Conservation (phyloP, 2,888 invertebrate genomes). For the Acanthopleura granulata region DNA sequence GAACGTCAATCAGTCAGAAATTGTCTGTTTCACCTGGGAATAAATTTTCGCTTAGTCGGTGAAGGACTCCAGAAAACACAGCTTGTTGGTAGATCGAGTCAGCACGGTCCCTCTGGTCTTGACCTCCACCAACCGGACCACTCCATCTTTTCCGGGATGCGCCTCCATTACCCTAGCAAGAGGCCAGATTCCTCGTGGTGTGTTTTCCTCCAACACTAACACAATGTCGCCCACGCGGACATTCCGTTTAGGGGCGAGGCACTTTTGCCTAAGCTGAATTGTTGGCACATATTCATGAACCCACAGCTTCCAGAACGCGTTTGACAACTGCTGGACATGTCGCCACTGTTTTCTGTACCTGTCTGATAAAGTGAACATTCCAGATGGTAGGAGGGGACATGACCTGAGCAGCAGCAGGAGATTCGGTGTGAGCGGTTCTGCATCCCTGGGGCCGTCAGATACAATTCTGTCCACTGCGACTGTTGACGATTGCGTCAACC, state of each 20-base stretch:
- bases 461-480: too few species aligned
- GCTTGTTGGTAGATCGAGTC: neutral
- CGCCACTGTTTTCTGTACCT: too few species aligned
- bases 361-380: slow-evolving; percentile 12
- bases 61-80: neutral
- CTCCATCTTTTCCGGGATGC: slow-evolving; percentile 13
- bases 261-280: too few species aligned
- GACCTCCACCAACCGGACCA: slow-evolving; percentile 14
- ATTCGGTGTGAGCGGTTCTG: slow-evolving; percentile 23
- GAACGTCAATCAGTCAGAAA: too few species aligned
- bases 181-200: neutral
- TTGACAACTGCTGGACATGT: too few species aligned
- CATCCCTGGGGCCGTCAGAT: too few species aligned
- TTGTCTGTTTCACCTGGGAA: too few species aligned
- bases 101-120: neutral
- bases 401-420: slow-evolving; percentile 19
- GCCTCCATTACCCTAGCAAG: neutral
- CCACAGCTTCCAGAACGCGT: too few species aligned
- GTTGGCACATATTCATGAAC: too few species aligned
- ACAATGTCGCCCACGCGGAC: neutral
- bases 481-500: slow-evolving; percentile 17
- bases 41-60: too few species aligned
- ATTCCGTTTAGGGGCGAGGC: too few species aligned
- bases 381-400: neutral
- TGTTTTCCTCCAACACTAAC: neutral